A percentile compares a stretch with the other conserved stretches of the same genome.
These are phyloP conservation scores for Orientallactaga sibirica DNA, from an alignment of 2,797 vertebrate species.

Conservation along the genomic window DNA sequence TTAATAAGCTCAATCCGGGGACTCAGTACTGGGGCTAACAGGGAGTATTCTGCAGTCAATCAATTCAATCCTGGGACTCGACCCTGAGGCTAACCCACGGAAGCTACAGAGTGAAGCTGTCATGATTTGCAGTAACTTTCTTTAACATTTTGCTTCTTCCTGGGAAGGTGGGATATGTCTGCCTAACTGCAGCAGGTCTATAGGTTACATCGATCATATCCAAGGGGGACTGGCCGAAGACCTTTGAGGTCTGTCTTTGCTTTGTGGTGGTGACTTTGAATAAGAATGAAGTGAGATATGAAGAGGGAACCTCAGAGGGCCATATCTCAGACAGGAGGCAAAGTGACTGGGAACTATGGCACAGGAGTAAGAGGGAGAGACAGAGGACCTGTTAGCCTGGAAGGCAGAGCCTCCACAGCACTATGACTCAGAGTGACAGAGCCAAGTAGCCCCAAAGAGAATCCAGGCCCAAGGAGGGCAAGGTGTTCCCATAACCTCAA, in stretches of 20 bases:
- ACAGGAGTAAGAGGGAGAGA: not conserved
- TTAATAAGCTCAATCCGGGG: rapidly evolving
- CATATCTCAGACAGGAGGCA: rapidly evolving
- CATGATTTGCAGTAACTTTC: not conserved
- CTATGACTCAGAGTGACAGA: too few relatives aligned
- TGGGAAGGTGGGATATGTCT: not conserved
- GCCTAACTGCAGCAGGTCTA: rapidly evolving
- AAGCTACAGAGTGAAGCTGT: rapidly evolving
- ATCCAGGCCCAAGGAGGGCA: rapidly evolving
- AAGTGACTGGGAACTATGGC: too few relatives aligned
- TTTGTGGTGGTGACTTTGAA: not conserved
- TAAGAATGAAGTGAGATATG: not conserved
- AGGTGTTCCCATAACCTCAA: not conserved
- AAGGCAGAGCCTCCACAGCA: rapidly evolving
- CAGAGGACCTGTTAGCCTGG: rapidly evolving
- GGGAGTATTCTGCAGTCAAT: rapidly evolving
- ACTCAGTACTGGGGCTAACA: rapidly evolving
- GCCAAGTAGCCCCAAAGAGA: not conserved
- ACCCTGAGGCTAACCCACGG: rapidly evolving
- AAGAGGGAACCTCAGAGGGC: too few relatives aligned
- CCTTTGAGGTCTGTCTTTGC: not conserved
- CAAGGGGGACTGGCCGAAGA: rapidly evolving
- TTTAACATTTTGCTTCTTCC: rapidly evolving
- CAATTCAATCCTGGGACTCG: rapidly evolving
- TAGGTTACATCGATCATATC: too few relatives aligned